phyloP scores from a whole-genome alignment of 1,140 invertebrate species.

The Papilio dardanus region DNA sequence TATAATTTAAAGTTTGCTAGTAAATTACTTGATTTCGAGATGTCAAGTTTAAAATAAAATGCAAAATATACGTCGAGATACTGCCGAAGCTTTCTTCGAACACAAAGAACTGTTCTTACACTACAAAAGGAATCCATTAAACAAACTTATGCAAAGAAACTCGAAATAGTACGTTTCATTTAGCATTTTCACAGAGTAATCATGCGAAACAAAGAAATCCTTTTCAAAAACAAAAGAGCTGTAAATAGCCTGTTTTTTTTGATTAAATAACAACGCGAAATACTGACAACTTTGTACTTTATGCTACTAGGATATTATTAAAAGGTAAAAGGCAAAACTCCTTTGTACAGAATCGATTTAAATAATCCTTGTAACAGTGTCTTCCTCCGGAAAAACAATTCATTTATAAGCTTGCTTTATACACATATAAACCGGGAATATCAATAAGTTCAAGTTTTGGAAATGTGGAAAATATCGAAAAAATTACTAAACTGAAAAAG shows the following conservation, averaged over 20 bases:
- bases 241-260: neutral
- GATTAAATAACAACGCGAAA: neutral
- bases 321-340: too few species aligned
- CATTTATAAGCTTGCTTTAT: too few species aligned
- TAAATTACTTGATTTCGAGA: neutral
- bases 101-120: neutral
- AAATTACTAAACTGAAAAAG: too few species aligned
- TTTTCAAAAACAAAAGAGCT: neutral
- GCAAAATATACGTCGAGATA: neutral
- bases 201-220: constrained; percentile 13
- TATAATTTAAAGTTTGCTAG: neutral
- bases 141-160: constrained; percentile 10
- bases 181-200: constrained; percentile 16
- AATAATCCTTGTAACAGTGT: too few species aligned
- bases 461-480: too few species aligned
- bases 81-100: neutral
- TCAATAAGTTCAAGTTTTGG: too few species aligned
- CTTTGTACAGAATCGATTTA: too few species aligned
- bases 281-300: neutral
- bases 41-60: neutral
- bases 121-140: constrained; percentile 23
- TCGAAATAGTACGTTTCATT: constrained; percentile 5
- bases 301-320: too few species aligned
- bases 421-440: too few species aligned
- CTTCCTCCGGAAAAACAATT: too few species aligned